Base-by-base conservation (phyloP, 2,888 invertebrate species). In the Hemithea aestivaria region DNA sequence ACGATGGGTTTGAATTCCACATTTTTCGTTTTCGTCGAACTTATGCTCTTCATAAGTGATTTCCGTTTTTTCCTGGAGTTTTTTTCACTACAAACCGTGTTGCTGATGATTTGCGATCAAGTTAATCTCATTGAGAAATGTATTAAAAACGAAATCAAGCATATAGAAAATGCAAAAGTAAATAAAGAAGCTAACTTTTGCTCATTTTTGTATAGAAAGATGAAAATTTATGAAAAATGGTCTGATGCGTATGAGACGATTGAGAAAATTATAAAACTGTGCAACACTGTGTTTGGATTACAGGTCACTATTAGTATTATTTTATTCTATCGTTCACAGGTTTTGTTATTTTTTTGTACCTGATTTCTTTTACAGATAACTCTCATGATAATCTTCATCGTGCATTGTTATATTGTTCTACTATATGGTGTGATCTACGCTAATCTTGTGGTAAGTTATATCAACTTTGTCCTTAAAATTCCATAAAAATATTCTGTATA, bases 181-280 rank as follows among this genome's bases (percentile, higher is more conserved):
- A 6, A 11, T 20, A 5, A 16, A 22, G 16, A 12, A n/a, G 2
- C 8, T 1, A 20, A 2, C 6, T 10, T 10, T 22, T 20, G 20
- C 23, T 10, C 20, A 12, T 23, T 3, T 7, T 11, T 29, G 5
- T 25, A 29, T 20, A 21, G 10, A 7, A n/a, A 36, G 27, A 5
- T 20, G 2, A 27, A 24, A 20, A 1, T 5, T 1, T 24, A 62
- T 16, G 47, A 66, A 11, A 51, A 54, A 39, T 68, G 63, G 65
- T 51, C 50, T n/a, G 35, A 33, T 8, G 55, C 62, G 0, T 71
- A 66, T 21, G 48, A 48, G 7, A 59, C 48, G 34, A 38, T 64
- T 7, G 48, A 52, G 5, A 46, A 56, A 20, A 54, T 48, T 31
- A 52, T 56, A 5, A 50, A 51, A 12, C 20, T 63, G 10, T 62